Evolutionary conservation across 2,888 invertebrate genomes (phyloP), one percentile per base, ranked within the genome.

Genomic region (Pyrochroa serraticornis): DNA sequence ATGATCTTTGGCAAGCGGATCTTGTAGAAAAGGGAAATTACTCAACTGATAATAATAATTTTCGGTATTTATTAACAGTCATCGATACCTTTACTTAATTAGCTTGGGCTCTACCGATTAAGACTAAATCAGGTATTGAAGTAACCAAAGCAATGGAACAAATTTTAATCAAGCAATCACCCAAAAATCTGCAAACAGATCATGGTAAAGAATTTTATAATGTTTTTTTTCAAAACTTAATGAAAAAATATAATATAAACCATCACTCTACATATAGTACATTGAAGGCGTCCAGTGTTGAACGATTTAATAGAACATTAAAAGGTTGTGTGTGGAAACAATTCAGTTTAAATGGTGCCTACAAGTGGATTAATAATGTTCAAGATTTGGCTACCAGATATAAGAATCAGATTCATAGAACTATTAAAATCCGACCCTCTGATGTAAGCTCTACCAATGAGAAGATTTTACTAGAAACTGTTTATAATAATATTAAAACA

Each of bases 1-100:
- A 76, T 66, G 75, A 78, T 44, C 35, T 64, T n/a, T 77, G 73
- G 76, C 79, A 79, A 70, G 75, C 75, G 12, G 79, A 80, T 70
- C 66, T 80, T 6, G 75, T 72, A 12, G 73, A 74, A 54, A 73
- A 77, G 72, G 61, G 58, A 9, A 49, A 59, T n/a, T 74, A 71
- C 71, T 43, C 73, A 22, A 51, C 47, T 22, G 56, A 64, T 32
- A 77, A 77, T 60, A 71, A 70, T 33, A 69, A 69, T 3, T 70
- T 59, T n/a, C n/a, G n/a, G n/a, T n/a, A n/a, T n/a, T n/a, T n/a
- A n/a, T n/a, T n/a, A n/a, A n/a, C n/a, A n/a, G 47, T 74, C 9
- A 77, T 75, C 34, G 72, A 76, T 64, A 64, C 64, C 8, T 75
- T 75, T 64, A 75, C 75, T 2, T 77, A 77, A 66, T 77, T 62